Conservation (phyloP, 2,888 invertebrate genomes). For the Elmis aenea region DNA sequence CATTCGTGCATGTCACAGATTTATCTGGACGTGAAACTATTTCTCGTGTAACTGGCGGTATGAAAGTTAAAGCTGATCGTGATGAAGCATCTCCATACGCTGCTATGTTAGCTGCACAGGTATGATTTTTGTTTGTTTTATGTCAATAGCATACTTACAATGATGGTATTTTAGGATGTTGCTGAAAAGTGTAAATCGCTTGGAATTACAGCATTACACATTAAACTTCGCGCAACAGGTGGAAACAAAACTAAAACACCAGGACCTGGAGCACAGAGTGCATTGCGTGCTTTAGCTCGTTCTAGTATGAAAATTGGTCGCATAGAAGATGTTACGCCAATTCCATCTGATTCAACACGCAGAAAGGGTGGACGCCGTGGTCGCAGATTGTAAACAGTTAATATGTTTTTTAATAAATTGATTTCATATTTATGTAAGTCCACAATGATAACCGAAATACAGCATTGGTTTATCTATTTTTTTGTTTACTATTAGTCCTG, state of each 20-base stretch:
- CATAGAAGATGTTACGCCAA: conserved; percentile 99
- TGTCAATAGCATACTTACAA: conserved; percentile 3
- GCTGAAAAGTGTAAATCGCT: conserved; percentile 97
- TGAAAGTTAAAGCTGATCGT: conserved; percentile 99
- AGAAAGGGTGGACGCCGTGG: conserved; percentile 99
- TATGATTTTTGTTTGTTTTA: conserved; percentile 40
- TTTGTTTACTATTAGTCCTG: too few species aligned
- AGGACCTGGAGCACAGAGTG: conserved; percentile 98
- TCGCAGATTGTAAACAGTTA: conserved; percentile 82
- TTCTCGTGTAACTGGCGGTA: conserved; percentile 93
- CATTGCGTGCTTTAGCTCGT: conserved; percentile 94
- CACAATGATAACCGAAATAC: conserved; percentile 19
- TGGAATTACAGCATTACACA: conserved; percentile 97
- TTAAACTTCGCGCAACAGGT: conserved; percentile 96
- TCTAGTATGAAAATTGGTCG: conserved; percentile 99
- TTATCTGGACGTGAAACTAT: conserved; percentile 95
- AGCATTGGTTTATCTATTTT: too few species aligned
- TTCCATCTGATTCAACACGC: conserved; percentile 97
- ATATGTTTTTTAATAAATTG: conserved; percentile 4
- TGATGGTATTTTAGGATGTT: conserved; percentile 70
- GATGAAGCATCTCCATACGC: conserved; percentile 99
- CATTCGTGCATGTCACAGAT: conserved; percentile 99
- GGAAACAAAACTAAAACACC: conserved; percentile 98
- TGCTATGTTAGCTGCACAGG: conserved; percentile 99
- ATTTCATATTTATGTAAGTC: conserved; percentile 14